Evolutionary conservation across 2,113 vertebrate species (phyloP).

Genomic region (Python bivittatus): DNA sequence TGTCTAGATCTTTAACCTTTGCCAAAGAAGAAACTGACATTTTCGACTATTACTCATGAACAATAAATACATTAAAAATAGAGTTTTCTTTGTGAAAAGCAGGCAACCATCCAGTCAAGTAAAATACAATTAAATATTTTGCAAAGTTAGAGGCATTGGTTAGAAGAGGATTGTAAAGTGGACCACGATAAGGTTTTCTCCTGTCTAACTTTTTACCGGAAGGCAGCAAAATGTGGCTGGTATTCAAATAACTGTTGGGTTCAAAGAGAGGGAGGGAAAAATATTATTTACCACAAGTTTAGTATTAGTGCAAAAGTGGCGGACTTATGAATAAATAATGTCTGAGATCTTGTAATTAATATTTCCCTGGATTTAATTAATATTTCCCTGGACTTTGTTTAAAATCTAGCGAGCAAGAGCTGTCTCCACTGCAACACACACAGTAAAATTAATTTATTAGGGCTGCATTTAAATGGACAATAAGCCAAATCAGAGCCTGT

Average conservation of each 20-base stretch:
- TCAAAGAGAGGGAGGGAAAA: neutral
- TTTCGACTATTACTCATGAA: constrained; percentile 46
- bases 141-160: too few relatives aligned
- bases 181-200: neutral
- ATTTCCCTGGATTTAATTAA: constrained; percentile 50
- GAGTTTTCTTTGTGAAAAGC: constrained; percentile 32
- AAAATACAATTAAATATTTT: constrained; percentile 42
- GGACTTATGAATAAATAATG: neutral
- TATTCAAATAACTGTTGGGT: neutral
- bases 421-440: constrained; percentile 35
- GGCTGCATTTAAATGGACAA: constrained; percentile 31
- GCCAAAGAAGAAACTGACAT: constrained; percentile 48
- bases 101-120: constrained; percentile 27
- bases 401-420: constrained; percentile 35
- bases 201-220: neutral
- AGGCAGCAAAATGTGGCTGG: neutral
- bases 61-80: constrained; percentile 31
- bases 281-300: neutral
- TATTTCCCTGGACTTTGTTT: constrained; percentile 22
- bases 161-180: neutral
- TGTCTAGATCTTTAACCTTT: constrained; percentile 64
- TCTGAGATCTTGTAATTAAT: constrained; percentile 43
- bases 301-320: neutral
- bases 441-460: constrained; percentile 12
- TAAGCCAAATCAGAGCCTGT: constrained; percentile 41